Percentiles rank a stretch among this genome's conserved stretches.
These are phyloP conservation scores for Pyrocoelia pectoralis DNA, from an alignment of 2,888 invertebrate species.

Conservation along the genomic window DNA sequence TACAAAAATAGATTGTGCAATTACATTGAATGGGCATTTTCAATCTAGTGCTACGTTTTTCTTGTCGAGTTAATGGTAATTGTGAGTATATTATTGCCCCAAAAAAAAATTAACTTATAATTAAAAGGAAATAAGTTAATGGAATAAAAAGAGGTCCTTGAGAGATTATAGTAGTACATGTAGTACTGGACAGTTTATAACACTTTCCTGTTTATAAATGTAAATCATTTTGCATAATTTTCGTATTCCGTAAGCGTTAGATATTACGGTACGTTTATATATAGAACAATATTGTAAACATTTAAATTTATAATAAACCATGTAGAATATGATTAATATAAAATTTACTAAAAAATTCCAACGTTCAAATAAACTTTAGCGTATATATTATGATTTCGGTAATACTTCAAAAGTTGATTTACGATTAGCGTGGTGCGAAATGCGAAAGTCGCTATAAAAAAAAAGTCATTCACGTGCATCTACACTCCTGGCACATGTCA, in stretches of 20 bases:
- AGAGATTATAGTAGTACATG: neutral
- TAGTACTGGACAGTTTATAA: neutral
- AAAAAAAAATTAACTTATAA: neutral
- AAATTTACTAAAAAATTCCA: no score
- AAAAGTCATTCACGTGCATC: no score
- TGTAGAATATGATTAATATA: no score
- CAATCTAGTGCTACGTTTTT: no score
- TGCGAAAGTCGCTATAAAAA: no score
- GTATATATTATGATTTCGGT: no score
- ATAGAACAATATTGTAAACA: neutral
- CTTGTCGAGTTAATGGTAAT: constrained; percentile 1
- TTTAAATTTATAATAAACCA: no score
- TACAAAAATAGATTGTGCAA: constrained; percentile 2
- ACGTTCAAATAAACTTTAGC: no score
- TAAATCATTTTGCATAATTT: neutral
- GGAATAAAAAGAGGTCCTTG: constrained; percentile 1
- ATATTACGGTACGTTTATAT: no score
- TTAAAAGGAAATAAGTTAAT: neutral
- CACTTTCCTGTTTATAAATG: neutral
- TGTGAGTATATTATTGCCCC: neutral
- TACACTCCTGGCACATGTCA: no score
- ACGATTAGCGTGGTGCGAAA: no score
- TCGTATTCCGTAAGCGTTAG: neutral
- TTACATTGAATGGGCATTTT: neutral
- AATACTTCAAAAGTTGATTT: no score